Percentiles rank a stretch among this genome's conserved stretches.
Conservation (phyloP, 2,797 vertebrate genomes). For the Hipposideros larvatus region DNA sequence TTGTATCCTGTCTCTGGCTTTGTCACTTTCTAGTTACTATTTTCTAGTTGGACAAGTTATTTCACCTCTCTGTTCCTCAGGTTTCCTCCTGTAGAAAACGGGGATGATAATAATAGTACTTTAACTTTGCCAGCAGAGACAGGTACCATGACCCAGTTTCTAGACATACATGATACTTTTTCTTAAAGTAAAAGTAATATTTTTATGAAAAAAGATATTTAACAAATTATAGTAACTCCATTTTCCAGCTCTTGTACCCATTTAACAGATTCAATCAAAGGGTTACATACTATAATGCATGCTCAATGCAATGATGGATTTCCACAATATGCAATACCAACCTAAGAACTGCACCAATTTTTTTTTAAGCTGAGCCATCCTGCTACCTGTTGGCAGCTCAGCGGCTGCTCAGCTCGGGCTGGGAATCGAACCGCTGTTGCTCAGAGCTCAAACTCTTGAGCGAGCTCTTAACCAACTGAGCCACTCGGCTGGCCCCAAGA, state of each 20-base stretch:
- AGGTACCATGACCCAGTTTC: slow-evolving; percentile 62
- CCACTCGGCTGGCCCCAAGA: background rate
- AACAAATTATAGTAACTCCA: background rate
- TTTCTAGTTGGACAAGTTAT: slow-evolving; percentile 4
- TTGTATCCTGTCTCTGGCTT: background rate
- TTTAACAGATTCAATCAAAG: background rate
- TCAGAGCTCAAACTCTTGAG: no score
- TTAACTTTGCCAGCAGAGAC: slow-evolving; percentile 57
- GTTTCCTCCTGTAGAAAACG: slow-evolving; percentile 64
- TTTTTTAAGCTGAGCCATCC: background rate
- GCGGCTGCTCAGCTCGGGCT: no score
- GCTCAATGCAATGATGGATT: background rate
- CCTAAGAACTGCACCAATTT: background rate
- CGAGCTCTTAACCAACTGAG: no score
- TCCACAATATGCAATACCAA: background rate
- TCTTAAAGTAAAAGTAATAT: background rate
- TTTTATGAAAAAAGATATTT: slow-evolving; percentile 57
- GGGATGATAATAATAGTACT: slow-evolving; percentile 62
- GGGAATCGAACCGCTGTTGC: no score
- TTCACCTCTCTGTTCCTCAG: slow-evolving; percentile 61
- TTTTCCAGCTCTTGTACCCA: background rate
- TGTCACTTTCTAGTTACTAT: background rate
- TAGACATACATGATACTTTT: background rate
- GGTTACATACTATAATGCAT: background rate
- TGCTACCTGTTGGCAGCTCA: no score